Evolutionary conservation across 2,113 vertebrate genomes (phyloP).

Genomic region (Thermophis baileyi): DNA sequence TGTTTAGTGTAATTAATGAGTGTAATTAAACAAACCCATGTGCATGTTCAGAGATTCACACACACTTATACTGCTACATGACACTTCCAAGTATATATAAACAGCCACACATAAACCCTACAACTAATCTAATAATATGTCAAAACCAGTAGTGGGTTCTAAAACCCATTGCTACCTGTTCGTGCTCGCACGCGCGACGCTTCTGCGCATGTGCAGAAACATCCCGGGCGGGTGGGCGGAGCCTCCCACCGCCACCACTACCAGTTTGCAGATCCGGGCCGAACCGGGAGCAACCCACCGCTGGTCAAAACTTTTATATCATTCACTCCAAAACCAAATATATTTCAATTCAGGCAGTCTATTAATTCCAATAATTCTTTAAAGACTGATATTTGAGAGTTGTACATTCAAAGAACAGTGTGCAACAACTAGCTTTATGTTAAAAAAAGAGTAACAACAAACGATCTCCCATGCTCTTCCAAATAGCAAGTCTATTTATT

Average conservation of each 20-base stretch:
- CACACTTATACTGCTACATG: neutral
- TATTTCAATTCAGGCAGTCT: neutral
- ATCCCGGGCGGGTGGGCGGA: too few species aligned
- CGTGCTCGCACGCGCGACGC: too few species aligned
- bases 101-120: neutral
- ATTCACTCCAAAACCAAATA: neutral
- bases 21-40: neutral
- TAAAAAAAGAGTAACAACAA: constrained; percentile 14
- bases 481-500: neutral
- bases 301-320: neutral
- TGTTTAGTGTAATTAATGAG: neutral
- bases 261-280: too few species aligned
- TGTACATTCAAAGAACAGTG: neutral
- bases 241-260: too few species aligned
- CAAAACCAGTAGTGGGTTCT: too few species aligned
- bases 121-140: neutral
- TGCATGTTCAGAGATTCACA: neutral
- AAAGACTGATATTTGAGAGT: neutral
- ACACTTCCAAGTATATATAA: neutral
- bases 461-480: neutral
- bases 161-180: too few species aligned
- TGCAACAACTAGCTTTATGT: constrained; percentile 26
- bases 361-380: neutral
- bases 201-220: too few species aligned
- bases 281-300: too few species aligned